Conservation (phyloP, 2,113 vertebrate species). For the Hypomesus transpacificus region DNA sequence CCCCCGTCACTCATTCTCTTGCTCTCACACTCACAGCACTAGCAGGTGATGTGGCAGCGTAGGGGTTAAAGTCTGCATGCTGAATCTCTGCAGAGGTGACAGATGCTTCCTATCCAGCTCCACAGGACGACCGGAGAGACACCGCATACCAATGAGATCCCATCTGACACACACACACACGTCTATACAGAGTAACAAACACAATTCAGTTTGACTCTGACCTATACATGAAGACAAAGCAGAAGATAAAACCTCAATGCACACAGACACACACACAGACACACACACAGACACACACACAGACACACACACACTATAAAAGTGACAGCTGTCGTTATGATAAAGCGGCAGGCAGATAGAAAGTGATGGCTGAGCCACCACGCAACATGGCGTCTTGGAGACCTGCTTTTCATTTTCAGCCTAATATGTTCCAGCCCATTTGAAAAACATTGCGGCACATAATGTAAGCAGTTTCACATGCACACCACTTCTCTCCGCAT, state of each 20-base stretch:
- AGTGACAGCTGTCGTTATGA: slow-evolving; percentile 73
- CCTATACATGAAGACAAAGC: too few relatives aligned
- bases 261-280: slow-evolving; percentile 48
- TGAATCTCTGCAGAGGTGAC: slow-evolving; percentile 78
- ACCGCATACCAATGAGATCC: slow-evolving; percentile 85
- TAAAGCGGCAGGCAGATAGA: slow-evolving; percentile 64
- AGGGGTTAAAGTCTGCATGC: slow-evolving; percentile 76
- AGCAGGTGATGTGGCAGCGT: slow-evolving; percentile 65
- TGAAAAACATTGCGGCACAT: slow-evolving; percentile 74
- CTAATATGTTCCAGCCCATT: slow-evolving; percentile 77
- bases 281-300: slow-evolving; percentile 18
- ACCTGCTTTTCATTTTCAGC: slow-evolving; percentile 74
- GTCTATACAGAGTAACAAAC: too few relatives aligned
- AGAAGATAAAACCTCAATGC: slow-evolving; percentile 73
- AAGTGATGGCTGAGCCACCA: slow-evolving; percentile 69
- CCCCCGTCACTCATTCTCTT: neutral
- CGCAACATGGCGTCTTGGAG: slow-evolving; percentile 70
- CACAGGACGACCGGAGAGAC: slow-evolving; percentile 79
- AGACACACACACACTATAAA: slow-evolving; percentile 51
- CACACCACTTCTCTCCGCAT: slow-evolving; percentile 54
- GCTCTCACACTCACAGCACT: slow-evolving; percentile 33
- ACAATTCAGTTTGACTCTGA: too few relatives aligned
- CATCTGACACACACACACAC: slow-evolving; percentile 32
- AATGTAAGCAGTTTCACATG: slow-evolving; percentile 75
- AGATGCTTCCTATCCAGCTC: slow-evolving; percentile 85